Conservation (phyloP, 2,113 vertebrate species). For the Loxodonta africana region DNA sequence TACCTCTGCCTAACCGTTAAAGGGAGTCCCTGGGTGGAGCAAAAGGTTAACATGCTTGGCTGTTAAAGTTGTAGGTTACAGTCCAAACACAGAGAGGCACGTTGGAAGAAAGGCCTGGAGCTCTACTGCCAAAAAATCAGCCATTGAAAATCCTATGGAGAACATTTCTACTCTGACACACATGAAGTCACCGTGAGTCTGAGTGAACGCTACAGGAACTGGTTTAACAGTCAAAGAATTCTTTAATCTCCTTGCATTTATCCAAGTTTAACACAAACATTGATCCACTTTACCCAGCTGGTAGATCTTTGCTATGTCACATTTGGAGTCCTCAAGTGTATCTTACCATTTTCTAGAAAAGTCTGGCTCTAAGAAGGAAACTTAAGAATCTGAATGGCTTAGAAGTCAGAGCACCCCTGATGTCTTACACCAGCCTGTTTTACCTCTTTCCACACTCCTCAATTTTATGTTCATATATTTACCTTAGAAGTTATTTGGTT, state of each 20-base stretch:
- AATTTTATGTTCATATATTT: not conserved
- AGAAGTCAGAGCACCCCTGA: not conserved
- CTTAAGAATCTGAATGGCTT: not conserved
- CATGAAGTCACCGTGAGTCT: too few species aligned
- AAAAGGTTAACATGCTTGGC: not conserved
- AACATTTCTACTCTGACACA: too few species aligned
- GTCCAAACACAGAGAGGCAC: not conserved
- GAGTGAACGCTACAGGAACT: too few species aligned
- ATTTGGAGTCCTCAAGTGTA: not conserved
- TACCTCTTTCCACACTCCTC: not conserved
- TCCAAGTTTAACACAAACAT: constrained; percentile 26
- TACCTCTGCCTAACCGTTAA: not conserved
- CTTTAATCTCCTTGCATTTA: constrained; percentile 50
- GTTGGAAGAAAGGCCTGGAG: not conserved
- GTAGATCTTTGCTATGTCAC: not conserved
- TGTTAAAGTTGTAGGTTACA: not conserved
- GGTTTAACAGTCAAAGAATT: not conserved
- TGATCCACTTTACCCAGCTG: not conserved
- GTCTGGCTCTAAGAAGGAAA: not conserved
- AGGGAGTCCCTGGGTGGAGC: not conserved
- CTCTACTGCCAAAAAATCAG: not conserved
- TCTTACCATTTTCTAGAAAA: not conserved
- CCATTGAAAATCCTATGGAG: too few species aligned
- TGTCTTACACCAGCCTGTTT: not conserved
- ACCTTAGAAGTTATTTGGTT: constrained; percentile 14